Percentiles rank a stretch among this genome's conserved stretches.
phyloP scores from a whole-genome alignment of 2,113 vertebrate species.

The Spea multiplicata region DNA sequence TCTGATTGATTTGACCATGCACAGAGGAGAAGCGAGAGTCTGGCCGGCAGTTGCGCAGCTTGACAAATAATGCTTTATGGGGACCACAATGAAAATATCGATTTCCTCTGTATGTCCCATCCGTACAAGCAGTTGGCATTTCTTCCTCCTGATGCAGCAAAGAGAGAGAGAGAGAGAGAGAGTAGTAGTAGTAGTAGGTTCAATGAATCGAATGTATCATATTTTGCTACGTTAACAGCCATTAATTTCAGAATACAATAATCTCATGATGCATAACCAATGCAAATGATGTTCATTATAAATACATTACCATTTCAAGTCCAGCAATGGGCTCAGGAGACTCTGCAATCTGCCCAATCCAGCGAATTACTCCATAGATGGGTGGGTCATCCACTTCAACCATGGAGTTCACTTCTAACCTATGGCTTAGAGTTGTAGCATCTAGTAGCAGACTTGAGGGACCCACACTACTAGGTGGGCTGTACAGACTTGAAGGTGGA shows the following conservation, averaged over 20 bases:
- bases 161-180: background rate
- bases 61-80: constrained; percentile 77
- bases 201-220: too few species aligned
- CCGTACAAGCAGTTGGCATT: constrained; percentile 65
- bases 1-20: constrained; percentile 69
- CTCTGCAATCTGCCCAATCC: constrained; percentile 69
- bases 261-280: too few species aligned
- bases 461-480: background rate
- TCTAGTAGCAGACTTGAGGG: constrained; percentile 12
- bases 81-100: constrained; percentile 72
- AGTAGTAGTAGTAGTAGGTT: too few species aligned
- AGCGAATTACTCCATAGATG: constrained; percentile 75
- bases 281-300: background rate
- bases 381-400: constrained; percentile 77
- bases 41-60: constrained; percentile 70
- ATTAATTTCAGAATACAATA: too few species aligned
- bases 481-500: constrained; percentile 17
- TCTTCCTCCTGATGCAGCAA: constrained; percentile 68
- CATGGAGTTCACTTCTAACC: constrained; percentile 73
- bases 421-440: constrained; percentile 26
- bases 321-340: constrained; percentile 66
- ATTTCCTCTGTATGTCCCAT: constrained; percentile 70
- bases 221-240: too few species aligned
- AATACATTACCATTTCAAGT: constrained; percentile 68
- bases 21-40: constrained; percentile 74